phyloP scores from a whole-genome alignment of 2,888 invertebrate genomes.

The Drosophila mimetica region DNA sequence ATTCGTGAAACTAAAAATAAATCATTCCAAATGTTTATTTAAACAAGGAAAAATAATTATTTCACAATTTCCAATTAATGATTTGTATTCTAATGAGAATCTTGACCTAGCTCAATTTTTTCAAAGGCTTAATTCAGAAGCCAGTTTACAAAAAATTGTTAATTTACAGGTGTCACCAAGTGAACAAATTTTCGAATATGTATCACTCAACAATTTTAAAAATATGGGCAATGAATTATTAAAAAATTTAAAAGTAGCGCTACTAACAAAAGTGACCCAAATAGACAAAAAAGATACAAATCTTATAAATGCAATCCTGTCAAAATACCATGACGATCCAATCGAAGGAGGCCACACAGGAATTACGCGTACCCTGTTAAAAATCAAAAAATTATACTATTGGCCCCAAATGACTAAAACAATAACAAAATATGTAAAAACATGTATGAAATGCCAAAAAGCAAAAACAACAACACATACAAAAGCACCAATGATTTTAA shows the following conservation, averaged over 20 bases:
- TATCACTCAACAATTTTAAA: not conserved
- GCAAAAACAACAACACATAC: not conserved
- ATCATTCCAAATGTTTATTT: not conserved
- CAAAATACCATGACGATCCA: not conserved
- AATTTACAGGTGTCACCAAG: not conserved
- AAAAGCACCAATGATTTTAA: not conserved
- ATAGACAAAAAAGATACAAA: not conserved
- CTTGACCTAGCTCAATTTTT: not conserved
- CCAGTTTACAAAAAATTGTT: not conserved
- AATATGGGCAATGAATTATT: not conserved
- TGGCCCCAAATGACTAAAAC: not conserved
- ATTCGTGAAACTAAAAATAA: not conserved
- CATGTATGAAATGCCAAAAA: not conserved
- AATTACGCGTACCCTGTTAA: not conserved
- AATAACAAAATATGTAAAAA: not conserved
- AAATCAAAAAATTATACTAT: slow-evolving; percentile 1
- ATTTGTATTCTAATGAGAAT: not conserved
- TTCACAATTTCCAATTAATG: not conserved
- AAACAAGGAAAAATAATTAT: not conserved
- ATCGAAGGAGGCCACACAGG: not conserved
- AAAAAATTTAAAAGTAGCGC: not conserved
- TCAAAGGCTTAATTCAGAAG: not conserved
- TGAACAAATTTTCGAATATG: not conserved
- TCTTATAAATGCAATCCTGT: not conserved
- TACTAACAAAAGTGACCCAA: not conserved